A percentile compares a stretch with the other conserved stretches of the same genome.
phyloP scores from a whole-genome alignment of 2,797 vertebrate genomes.

The Fringilla coelebs region DNA sequence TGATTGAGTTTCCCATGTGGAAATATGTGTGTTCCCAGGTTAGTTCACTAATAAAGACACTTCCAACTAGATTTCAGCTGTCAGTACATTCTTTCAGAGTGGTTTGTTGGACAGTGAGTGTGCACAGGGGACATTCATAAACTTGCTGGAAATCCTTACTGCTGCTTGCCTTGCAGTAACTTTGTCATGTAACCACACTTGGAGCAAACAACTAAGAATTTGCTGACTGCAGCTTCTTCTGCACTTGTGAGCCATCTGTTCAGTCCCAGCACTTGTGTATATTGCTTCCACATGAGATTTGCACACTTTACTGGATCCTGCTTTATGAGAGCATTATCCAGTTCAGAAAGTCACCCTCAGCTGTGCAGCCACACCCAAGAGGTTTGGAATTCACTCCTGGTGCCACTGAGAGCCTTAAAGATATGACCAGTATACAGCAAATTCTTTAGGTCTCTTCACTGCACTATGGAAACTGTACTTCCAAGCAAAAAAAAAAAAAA shows the following conservation, averaged over 20 bases:
- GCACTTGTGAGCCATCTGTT: neutral
- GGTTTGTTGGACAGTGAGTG: neutral
- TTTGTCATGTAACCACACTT: neutral
- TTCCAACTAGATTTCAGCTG: neutral
- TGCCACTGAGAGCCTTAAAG: neutral
- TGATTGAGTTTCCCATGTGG: neutral
- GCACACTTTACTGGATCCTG: neutral
- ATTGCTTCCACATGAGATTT: neutral
- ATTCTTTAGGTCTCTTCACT: neutral
- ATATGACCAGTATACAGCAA: neutral
- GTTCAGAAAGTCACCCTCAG: neutral
- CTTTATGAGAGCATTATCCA: neutral
- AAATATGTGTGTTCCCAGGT: neutral
- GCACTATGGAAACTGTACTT: neutral
- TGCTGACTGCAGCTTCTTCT: neutral
- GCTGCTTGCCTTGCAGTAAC: neutral
- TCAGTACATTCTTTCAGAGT: neutral
- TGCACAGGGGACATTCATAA: neutral
- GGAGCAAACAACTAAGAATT: neutral
- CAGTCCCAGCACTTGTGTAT: neutral
- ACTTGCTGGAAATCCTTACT: neutral
- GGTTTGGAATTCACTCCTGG: accelerated
- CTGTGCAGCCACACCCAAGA: neutral
- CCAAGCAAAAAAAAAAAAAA: neutral
- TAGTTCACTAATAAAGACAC: neutral